phyloP scores from a whole-genome alignment of 2,888 invertebrate species.

The Tortricodes alternella region DNA sequence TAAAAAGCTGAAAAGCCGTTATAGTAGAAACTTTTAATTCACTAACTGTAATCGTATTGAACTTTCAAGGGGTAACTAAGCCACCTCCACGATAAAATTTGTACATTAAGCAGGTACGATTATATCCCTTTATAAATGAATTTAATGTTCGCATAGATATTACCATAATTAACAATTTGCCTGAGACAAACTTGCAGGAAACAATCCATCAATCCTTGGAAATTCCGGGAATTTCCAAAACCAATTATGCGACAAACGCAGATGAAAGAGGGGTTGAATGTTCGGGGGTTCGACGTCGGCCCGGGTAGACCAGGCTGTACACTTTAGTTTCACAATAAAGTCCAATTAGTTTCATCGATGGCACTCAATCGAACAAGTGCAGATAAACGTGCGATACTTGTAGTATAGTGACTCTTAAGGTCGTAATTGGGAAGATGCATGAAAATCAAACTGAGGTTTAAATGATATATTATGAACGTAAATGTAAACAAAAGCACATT shows the following conservation, averaged over 20 bases:
- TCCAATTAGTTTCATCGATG: no score
- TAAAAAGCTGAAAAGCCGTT: background rate
- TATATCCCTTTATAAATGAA: constrained; percentile 25
- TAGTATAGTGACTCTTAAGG: no score
- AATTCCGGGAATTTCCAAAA: constrained; percentile 49
- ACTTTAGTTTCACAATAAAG: background rate
- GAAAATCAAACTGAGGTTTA: no score
- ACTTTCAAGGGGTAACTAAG: background rate
- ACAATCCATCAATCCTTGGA: constrained; percentile 66
- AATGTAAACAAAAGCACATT: no score
- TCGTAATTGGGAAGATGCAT: no score
- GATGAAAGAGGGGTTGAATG: constrained; percentile 37
- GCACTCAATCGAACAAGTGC: no score
- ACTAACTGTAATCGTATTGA: background rate
- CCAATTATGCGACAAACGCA: constrained; percentile 57
- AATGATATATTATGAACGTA: no score
- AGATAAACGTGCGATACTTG: no score
- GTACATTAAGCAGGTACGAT: constrained; percentile 17
- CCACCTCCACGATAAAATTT: background rate
- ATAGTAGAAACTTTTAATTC: background rate
- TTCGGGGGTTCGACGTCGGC: background rate
- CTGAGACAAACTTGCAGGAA: constrained; percentile 59
- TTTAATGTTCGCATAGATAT: constrained; percentile 48
- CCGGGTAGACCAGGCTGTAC: background rate
- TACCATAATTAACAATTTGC: constrained; percentile 74